Conservation (phyloP, 2,113 vertebrate species). For the Pomatostomus ruficeps region DNA sequence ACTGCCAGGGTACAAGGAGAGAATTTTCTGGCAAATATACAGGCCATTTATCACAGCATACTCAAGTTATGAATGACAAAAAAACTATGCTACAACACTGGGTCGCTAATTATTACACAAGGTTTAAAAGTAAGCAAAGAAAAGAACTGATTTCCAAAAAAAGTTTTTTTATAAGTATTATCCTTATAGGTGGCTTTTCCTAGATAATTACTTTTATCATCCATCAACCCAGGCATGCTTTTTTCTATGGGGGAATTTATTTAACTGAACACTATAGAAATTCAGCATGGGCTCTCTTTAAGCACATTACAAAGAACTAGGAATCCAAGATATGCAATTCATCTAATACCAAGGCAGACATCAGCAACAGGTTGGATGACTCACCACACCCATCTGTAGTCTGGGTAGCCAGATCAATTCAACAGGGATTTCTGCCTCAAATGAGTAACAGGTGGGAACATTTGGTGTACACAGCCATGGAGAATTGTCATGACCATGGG, state of each 20-base stretch:
- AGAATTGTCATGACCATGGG: background rate
- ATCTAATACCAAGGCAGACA: background rate
- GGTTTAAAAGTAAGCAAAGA: background rate
- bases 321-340: background rate
- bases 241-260: background rate
- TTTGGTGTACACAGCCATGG: background rate
- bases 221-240: background rate
- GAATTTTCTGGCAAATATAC: background rate
- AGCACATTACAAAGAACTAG: background rate
- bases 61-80: background rate
- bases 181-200: background rate
- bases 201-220: background rate
- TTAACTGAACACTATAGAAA: background rate
- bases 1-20: background rate
- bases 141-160: background rate
- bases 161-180: background rate
- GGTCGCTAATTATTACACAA: background rate
- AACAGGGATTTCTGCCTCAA: too few species aligned
- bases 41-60: background rate
- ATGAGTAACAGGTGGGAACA: background rate
- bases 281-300: background rate
- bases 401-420: background rate
- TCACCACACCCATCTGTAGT: background rate
- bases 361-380: background rate
- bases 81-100: background rate